Evolutionary conservation across 2,797 vertebrate genomes (phyloP), one percentile per base, ranked within the genome.

Genomic region (Allobates femoralis): DNA sequence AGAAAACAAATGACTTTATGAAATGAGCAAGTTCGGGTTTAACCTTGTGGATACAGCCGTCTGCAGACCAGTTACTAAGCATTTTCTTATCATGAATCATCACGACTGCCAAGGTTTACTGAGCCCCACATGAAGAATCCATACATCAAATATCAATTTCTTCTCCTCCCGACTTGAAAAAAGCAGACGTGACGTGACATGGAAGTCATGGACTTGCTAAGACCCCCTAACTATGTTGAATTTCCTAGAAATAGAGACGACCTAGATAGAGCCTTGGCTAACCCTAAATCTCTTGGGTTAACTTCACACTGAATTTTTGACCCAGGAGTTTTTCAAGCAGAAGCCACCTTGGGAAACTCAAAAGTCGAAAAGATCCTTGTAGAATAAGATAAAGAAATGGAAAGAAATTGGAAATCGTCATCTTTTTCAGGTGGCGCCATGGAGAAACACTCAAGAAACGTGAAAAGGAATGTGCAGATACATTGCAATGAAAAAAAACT

Each of bases 21-120:
- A 81, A 73, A n/a, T 62, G 37, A 86, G 79, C 15, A 34, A 62
- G 69, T 53, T 74, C 56, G 41, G 32, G 55, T 75, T 66, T 62
- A 37, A 74, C 64, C 85, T 73, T 41, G 34, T 58, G 66, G 11
- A 71, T 71, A 32, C 30, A 55, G 37, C 51, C 8, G 66, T 71
- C 84, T 78, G 50, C 83, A 78, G 32, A 53, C 23, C 50, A 41
- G 51, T 79, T 46, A 55, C 60, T 85, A 60, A 79, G 60, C 23
- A 50, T 84, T 34, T 51, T 84, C 41, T 23, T 19, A n/a, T 30
- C 26, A 84, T 84, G 82, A 84, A 66, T 84, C 81, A 83, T 46
- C 66, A 56, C 19, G 53, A 34, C 66, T 71, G 26, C 41, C 26
- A 8, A 26, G 80, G 56, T 71, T 46, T 41, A 46, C 53, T 37